Evolutionary conservation across 2,888 invertebrate species (phyloP).

Genomic region (Chrysodeixis includens): DNA sequence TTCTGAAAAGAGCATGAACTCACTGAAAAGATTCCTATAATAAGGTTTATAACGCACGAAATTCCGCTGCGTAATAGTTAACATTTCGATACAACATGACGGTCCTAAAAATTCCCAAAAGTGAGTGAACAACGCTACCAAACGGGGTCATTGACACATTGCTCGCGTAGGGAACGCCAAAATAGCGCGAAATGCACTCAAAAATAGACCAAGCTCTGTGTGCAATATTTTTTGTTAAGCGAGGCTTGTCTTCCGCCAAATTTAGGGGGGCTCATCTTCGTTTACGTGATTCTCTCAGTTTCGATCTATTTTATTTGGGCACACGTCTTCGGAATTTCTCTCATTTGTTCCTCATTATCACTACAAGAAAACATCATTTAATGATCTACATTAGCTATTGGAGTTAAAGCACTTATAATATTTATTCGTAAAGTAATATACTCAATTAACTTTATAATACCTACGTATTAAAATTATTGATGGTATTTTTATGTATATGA

Average conservation of each 20-base stretch:
- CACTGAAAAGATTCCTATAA: neutral
- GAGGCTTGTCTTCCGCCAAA: slow-evolving; percentile 74
- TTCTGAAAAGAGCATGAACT: neutral
- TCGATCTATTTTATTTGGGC: slow-evolving; percentile 27
- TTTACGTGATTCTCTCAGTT: slow-evolving; percentile 25
- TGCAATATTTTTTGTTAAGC: slow-evolving; percentile 88
- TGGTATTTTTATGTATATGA: too few species aligned
- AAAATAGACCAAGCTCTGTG: slow-evolving; percentile 87
- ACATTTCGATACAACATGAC: slow-evolving; percentile 67
- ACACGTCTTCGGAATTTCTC: slow-evolving; percentile 6
- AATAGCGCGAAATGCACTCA: slow-evolving; percentile 89
- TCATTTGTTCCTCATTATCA: neutral
- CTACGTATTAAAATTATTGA: too few species aligned
- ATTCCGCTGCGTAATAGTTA: slow-evolving; percentile 56
- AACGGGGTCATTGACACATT: slow-evolving; percentile 88
- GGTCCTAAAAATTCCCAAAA: slow-evolving; percentile 87
- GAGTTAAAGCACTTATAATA: too few species aligned
- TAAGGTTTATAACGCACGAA: slow-evolving; percentile 19
- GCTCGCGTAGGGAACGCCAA: slow-evolving; percentile 88
- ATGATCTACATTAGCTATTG: neutral
- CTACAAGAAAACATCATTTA: neutral
- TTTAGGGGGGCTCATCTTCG: slow-evolving; percentile 57
- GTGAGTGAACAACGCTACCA: slow-evolving; percentile 86
- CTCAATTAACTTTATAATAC: too few species aligned
- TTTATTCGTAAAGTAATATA: too few species aligned